Conservation (phyloP, 2,797 vertebrate genomes). For the Cyclopterus lumpus region DNA sequence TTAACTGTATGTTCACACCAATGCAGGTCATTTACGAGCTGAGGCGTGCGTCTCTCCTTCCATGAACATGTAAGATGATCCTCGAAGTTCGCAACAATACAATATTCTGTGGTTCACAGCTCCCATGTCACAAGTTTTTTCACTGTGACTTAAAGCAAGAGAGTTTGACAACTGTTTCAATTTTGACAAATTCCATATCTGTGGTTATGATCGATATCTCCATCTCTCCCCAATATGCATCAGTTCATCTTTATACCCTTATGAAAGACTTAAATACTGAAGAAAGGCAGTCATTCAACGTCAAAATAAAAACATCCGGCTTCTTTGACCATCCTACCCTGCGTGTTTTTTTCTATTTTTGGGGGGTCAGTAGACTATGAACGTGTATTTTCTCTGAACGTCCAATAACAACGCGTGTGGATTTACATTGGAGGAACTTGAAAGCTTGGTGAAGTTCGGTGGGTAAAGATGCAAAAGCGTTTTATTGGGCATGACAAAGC, state of each 20-base stretch:
- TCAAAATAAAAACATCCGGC: too few species aligned
- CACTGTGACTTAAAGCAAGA: not conserved
- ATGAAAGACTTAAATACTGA: not conserved
- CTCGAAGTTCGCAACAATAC: not conserved
- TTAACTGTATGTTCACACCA: not conserved
- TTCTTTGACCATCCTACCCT: too few species aligned
- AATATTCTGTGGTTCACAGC: not conserved
- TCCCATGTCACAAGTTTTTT: not conserved
- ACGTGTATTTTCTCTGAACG: not conserved
- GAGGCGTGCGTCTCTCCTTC: not conserved
- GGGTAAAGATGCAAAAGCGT: not conserved
- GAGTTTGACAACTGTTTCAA: not conserved
- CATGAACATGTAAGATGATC: not conserved
- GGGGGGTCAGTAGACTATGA: too few species aligned
- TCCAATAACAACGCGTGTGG: not conserved
- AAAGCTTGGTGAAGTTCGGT: not conserved
- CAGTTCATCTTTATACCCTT: not conserved
- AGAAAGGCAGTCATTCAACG: not conserved
- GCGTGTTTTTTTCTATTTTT: not conserved
- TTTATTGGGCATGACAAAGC: not conserved
- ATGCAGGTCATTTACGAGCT: not conserved
- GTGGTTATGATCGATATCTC: not conserved
- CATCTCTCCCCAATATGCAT: not conserved
- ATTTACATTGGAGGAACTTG: not conserved
- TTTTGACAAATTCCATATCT: not conserved